A percentile compares a stretch with the other conserved stretches of the same genome.
Conservation (phyloP, 2,888 invertebrate genomes). For the Altica lythri region DNA sequence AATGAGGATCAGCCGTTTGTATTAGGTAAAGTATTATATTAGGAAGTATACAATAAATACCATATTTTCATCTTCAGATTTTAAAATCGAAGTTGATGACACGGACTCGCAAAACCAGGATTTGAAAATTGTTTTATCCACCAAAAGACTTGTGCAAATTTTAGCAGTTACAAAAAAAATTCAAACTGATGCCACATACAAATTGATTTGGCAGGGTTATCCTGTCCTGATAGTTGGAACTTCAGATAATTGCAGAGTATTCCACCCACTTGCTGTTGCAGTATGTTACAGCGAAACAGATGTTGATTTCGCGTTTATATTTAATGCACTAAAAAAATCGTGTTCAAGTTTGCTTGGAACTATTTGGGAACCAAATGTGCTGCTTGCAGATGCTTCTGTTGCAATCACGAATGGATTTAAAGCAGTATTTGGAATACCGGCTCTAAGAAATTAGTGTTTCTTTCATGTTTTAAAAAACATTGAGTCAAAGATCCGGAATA, state of each 20-base stretch:
- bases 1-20: too few species aligned
- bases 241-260: slow-evolving; percentile 11
- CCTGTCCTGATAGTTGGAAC: slow-evolving; percentile 20
- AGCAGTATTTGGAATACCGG: background rate
- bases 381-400: background rate
- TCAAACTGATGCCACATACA: slow-evolving; percentile 41
- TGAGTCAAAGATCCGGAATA: background rate
- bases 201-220: slow-evolving; percentile 40
- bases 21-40: too few species aligned
- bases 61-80: too few species aligned
- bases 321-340: slow-evolving; percentile 6
- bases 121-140: too few species aligned
- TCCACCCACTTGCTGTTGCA: slow-evolving; percentile 6
- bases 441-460: background rate
- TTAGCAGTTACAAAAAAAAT: slow-evolving; percentile 6
- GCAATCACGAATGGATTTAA: background rate
- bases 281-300: slow-evolving; percentile 5
- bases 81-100: too few species aligned
- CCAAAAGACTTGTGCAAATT: slow-evolving; percentile 10
- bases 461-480: background rate
- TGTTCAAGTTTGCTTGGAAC: slow-evolving; percentile 1
- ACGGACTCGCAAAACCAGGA: too few species aligned
- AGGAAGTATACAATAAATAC: too few species aligned
- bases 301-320: slow-evolving; percentile 5
- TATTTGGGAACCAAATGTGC: background rate